Conservation (phyloP, 2,797 vertebrate species). For the Betta splendens region DNA sequence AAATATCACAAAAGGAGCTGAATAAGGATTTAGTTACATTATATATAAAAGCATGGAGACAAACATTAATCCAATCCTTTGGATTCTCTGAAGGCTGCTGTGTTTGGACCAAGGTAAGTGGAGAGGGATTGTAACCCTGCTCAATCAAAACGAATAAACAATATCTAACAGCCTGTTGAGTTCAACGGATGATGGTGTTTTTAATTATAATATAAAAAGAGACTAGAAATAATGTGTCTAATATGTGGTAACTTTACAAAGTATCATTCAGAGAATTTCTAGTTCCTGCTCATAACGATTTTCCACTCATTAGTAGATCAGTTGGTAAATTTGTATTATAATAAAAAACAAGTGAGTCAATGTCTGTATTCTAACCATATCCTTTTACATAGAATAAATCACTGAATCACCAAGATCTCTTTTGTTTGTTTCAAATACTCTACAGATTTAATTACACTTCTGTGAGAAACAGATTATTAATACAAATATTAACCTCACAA, state of each 20-base stretch:
- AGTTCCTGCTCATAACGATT: neutral
- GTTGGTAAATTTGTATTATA: neutral
- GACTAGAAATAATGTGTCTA: too few relatives aligned
- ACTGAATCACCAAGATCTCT: neutral
- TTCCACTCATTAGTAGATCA: neutral
- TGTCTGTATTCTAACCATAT: neutral
- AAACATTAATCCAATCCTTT: slow-evolving; percentile 35
- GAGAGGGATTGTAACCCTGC: neutral
- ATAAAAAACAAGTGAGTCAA: neutral
- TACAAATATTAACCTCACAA: neutral
- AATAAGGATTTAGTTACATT: slow-evolving; percentile 61
- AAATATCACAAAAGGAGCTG: slow-evolving; percentile 60
- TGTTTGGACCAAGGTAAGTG: slow-evolving; percentile 47
- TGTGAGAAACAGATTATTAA: neutral
- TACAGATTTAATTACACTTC: too few relatives aligned
- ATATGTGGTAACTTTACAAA: neutral
- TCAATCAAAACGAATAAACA: neutral
- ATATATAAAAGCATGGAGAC: slow-evolving; percentile 77
- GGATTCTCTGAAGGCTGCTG: slow-evolving; percentile 30
- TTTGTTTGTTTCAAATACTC: neutral
- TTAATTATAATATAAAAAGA: too few relatives aligned
- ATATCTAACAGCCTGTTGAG: neutral
- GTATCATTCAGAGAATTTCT: neutral
- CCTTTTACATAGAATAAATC: neutral
- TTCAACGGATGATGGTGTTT: neutral